Evolutionary conservation across 1,140 invertebrate species (phyloP).

Genomic region (Musca vetustissima): DNA sequence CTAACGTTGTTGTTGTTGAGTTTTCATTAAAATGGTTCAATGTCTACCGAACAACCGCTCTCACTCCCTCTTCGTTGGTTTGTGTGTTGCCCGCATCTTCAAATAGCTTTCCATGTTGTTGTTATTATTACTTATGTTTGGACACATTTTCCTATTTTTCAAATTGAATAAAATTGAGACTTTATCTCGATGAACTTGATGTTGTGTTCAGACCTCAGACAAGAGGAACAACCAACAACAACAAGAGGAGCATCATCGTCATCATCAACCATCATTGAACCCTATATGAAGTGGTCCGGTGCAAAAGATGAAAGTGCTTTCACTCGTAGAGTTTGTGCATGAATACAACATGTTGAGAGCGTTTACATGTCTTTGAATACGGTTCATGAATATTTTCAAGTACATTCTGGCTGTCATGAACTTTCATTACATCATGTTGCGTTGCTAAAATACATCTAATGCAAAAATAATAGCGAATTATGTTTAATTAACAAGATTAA

Average conservation of each 20-base stretch:
- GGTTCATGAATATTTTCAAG: conserved; percentile 6
- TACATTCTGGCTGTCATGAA: background rate
- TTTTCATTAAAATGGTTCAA: too few relatives aligned
- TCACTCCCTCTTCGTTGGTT: too few relatives aligned
- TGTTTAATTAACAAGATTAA: too few relatives aligned
- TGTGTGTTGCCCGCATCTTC: too few relatives aligned
- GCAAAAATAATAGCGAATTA: background rate
- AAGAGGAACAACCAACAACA: background rate
- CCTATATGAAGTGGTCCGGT: background rate
- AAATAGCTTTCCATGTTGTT: too few relatives aligned
- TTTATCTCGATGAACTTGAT: too few relatives aligned
- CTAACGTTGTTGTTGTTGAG: too few relatives aligned
- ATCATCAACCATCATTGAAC: conserved; percentile 5
- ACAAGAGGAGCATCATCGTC: too few relatives aligned
- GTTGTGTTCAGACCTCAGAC: background rate
- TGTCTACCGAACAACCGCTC: too few relatives aligned
- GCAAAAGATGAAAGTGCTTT: conserved; percentile 6
- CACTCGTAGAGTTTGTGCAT: background rate
- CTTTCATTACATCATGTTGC: conserved; percentile 1
- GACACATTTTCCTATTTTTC: too few relatives aligned
- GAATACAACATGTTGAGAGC: background rate
- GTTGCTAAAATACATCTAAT: background rate
- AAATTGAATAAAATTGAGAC: too few relatives aligned
- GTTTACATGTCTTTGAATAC: background rate
- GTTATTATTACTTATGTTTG: too few relatives aligned